Evolutionary conservation across 2,113 vertebrate species (phyloP), one percentile per base, ranked within the genome.

Genomic region (Petrocephalus microphthalmus): DNA sequence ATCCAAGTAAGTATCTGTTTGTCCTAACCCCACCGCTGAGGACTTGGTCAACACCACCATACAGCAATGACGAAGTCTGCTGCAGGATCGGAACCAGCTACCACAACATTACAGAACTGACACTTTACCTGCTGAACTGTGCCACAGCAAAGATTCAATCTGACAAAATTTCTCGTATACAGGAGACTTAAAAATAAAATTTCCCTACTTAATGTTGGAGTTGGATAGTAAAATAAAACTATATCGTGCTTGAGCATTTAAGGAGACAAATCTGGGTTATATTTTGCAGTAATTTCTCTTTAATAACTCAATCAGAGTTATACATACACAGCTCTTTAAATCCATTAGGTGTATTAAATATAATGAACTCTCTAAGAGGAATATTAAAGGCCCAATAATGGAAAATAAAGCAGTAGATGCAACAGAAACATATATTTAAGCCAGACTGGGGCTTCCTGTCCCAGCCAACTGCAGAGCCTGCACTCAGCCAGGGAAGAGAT

Each of bases 401-500:
- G 67, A 37, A 74, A 74, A 74, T 74, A 74, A 74, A 33, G 67
- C 3, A 15, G 10, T 71, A 71, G 11, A 37, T 6, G 13, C 5
- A 33, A 71, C 11, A 71, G 64, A 71, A 71, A 71, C 10, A 6
- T 33, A 33, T 13, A 71, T 71, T 71, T 29, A 71, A n/a, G n/a
- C 15, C 1, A 5, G 67, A 37, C 67, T 37, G 5, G 5, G 5
- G 5, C 33, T 13, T 37, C 29, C 67, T 11, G 33, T 5, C 5
- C 13, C 33, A 25, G 11, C 2, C 15, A 71, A 33, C 10, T 33
- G 25, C 25, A 15, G 25, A 33, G 64, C 11, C 67, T 29, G 25
- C 29, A 37, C 67, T 74, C 29, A 64, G 7, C 88, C 89, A 90
- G 84, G 81, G 89, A 88, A 87, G 85, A 78, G 78, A 71, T 19